phyloP scores from a whole-genome alignment of 2,888 invertebrate species.

The Corbicula japonica region DNA sequence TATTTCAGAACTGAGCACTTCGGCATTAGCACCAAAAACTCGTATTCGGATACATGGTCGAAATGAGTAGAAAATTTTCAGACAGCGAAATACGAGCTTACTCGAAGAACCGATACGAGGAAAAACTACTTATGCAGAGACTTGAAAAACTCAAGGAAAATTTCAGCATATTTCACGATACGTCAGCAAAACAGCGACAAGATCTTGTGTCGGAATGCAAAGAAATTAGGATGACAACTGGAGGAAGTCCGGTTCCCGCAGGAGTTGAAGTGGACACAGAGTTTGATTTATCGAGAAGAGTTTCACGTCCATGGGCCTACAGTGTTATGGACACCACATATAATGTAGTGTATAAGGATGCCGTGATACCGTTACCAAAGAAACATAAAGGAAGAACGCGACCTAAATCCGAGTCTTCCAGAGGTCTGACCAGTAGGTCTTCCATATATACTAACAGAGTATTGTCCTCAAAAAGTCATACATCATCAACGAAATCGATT shows the following conservation, averaged over 20 bases:
- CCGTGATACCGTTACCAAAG: slow-evolving; percentile 44
- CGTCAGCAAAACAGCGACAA: slow-evolving; percentile 55
- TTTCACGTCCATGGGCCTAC: slow-evolving; percentile 74
- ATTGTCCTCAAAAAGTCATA: slow-evolving; percentile 32
- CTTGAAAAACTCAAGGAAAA: slow-evolving; percentile 61
- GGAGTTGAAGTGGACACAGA: slow-evolving; percentile 9
- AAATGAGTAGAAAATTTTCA: slow-evolving; percentile 59
- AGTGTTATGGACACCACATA: slow-evolving; percentile 69
- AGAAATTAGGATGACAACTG: slow-evolving; percentile 63
- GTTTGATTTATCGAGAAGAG: slow-evolving; percentile 49
- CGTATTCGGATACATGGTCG: too few relatives aligned
- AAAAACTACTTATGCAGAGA: slow-evolving; percentile 54
- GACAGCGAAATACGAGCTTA: slow-evolving; percentile 71
- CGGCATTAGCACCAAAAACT: too few relatives aligned
- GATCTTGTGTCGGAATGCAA: slow-evolving; percentile 55
- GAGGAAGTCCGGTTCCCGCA: slow-evolving; percentile 56
- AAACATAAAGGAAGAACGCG: not conserved
- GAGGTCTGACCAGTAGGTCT: slow-evolving; percentile 4
- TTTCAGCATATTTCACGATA: slow-evolving; percentile 57
- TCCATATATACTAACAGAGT: slow-evolving; percentile 10
- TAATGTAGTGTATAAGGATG: slow-evolving; percentile 71
- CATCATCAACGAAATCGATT: slow-evolving; percentile 16
- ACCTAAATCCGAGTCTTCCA: slow-evolving; percentile 9
- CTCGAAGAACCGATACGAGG: slow-evolving; percentile 70
- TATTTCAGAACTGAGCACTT: too few relatives aligned